These are phyloP conservation scores for Pterois miles DNA, from an alignment of 2,797 vertebrate species.

Conservation along the genomic window DNA sequence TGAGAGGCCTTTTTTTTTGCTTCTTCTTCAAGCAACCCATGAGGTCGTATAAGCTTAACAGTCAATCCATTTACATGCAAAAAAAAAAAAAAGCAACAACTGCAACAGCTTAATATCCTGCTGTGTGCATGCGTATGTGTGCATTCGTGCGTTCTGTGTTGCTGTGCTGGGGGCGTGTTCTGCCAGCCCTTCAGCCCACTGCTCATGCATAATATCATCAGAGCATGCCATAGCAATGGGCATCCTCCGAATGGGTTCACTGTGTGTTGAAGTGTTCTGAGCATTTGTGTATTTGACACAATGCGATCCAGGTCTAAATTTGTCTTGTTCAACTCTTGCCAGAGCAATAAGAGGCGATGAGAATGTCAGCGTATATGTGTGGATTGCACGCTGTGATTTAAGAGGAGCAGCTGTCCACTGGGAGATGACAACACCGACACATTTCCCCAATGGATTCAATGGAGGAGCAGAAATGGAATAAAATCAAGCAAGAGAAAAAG, in stretches of 20 bases:
- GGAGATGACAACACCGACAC: constrained; percentile 81
- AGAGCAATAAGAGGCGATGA: constrained; percentile 76
- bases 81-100: neutral
- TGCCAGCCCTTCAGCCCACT: constrained; percentile 77
- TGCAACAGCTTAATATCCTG: constrained; percentile 68
- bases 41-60: constrained; percentile 45
- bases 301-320: constrained; percentile 77
- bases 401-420: constrained; percentile 87
- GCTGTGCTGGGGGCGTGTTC: constrained; percentile 77
- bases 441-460: constrained; percentile 69
- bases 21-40: constrained; percentile 50
- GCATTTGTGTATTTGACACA: constrained; percentile 51
- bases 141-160: constrained; percentile 61
- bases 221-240: constrained; percentile 73
- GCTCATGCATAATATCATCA: constrained; percentile 77
- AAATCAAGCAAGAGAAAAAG: constrained; percentile 8
- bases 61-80: constrained; percentile 49
- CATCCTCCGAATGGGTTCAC: constrained; percentile 52
- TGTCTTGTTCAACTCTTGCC: constrained; percentile 80
- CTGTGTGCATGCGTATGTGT: constrained; percentile 45
- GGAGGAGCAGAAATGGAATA: constrained; percentile 17
- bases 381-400: constrained; percentile 78
- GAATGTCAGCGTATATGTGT: constrained; percentile 61
- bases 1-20: constrained; percentile 47
- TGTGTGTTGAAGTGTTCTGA: constrained; percentile 28